A percentile compares a stretch with the other conserved stretches of the same genome.
phyloP scores from a whole-genome alignment of 2,113 vertebrate species.

The Heterotis niloticus region DNA sequence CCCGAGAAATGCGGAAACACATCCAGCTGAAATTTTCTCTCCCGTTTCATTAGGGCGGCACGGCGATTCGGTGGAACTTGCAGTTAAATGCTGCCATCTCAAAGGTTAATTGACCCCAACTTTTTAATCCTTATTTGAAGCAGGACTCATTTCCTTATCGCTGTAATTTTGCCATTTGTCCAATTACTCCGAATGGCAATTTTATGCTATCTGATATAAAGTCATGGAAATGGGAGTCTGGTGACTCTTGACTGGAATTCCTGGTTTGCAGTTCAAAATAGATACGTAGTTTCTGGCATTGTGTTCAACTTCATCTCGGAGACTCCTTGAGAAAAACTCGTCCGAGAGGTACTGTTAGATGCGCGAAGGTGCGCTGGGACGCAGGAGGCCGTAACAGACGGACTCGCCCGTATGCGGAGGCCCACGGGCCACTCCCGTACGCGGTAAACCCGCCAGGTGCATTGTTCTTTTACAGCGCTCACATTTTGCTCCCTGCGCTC shows the following conservation, averaged over 20 bases:
- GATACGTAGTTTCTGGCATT: too few relatives aligned
- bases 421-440: neutral
- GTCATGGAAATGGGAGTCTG: slow-evolving; percentile 81
- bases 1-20: neutral
- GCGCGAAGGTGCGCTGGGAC: too few relatives aligned
- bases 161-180: slow-evolving; percentile 77
- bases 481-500: neutral
- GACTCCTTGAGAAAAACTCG: neutral
- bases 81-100: slow-evolving; percentile 45
- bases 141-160: slow-evolving; percentile 75
- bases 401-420: neutral
- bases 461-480: neutral
- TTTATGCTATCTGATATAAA: slow-evolving; percentile 79
- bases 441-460: neutral
- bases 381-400: neutral
- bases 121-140: slow-evolving; percentile 72
- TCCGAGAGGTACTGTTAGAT: too few relatives aligned
- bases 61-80: slow-evolving; percentile 1
- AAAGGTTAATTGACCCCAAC: slow-evolving; percentile 68
- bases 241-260: slow-evolving; percentile 82
- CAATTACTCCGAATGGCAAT: slow-evolving; percentile 76
- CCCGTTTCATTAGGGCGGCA: slow-evolving; percentile 4
- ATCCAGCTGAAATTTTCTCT: slow-evolving; percentile 5
- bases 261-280: slow-evolving; percentile 31
- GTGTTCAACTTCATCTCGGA: neutral